Evolutionary conservation across 2,113 vertebrate genomes (phyloP).

Genomic region (Tauraco erythrolophus): DNA sequence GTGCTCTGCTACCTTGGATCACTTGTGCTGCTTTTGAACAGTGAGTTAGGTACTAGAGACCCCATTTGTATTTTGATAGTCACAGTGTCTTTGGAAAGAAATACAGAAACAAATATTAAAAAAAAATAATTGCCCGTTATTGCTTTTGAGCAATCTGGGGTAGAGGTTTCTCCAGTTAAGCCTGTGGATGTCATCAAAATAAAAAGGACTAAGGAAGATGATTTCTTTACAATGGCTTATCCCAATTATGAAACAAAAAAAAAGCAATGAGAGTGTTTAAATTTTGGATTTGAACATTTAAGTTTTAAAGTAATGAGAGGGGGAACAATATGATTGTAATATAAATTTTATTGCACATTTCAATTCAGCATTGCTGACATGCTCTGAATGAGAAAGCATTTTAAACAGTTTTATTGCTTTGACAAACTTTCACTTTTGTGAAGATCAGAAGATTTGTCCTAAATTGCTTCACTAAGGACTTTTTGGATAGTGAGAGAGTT

Average conservation of each 20-base stretch:
- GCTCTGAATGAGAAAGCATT: neutral
- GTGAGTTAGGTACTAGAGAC: neutral
- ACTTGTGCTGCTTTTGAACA: neutral
- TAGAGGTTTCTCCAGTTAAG: neutral
- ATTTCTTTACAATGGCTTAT: neutral
- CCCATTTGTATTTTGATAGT: neutral
- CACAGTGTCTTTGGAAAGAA: neutral
- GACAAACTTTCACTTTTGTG: constrained; percentile 1
- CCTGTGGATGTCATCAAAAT: neutral
- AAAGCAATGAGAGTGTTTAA: neutral
- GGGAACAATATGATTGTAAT: neutral
- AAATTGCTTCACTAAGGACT: neutral
- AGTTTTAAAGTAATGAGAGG: neutral
- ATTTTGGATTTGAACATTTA: neutral
- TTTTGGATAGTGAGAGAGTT: neutral
- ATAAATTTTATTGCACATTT: constrained; percentile 45
- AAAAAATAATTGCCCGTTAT: neutral
- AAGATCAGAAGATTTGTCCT: neutral
- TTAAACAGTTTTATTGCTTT: constrained; percentile 18
- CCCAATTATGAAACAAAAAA: neutral
- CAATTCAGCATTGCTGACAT: neutral
- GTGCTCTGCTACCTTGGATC: neutral
- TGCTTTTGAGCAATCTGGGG: neutral
- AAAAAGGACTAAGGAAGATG: neutral
- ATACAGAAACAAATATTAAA: neutral